Conservation (phyloP, 23 tunicate species). For the Styela clava region DNA sequence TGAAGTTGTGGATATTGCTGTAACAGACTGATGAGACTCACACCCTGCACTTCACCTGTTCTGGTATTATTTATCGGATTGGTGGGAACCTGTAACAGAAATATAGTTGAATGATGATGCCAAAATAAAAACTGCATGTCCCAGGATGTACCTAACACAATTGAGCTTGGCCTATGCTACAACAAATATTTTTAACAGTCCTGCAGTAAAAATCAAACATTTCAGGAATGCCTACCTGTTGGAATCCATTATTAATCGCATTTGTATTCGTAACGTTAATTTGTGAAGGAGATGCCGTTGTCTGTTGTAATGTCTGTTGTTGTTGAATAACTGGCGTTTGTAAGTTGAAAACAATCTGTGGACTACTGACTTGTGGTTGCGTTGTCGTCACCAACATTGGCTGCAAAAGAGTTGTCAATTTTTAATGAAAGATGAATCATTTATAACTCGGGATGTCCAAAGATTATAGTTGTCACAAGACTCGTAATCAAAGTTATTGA, state of each 20-base stretch:
- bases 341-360: neutral
- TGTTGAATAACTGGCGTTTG: neutral
- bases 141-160: no score
- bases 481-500: no score
- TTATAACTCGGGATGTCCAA: no score
- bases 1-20: neutral
- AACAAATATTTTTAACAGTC: no score
- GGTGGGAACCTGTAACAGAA: neutral
- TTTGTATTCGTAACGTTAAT: neutral
- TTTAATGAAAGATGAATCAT: no score
- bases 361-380: neutral
- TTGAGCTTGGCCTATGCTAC: no score
- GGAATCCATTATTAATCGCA: neutral
- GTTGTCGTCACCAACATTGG: neutral
- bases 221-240: neutral
- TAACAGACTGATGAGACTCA: neutral
- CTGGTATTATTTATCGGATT: neutral
- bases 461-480: no score
- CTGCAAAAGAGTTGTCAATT: no score
- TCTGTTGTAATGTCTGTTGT: neutral
- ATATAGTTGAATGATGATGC: no score
- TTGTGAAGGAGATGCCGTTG: neutral
- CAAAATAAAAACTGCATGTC: no score
- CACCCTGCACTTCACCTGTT: neutral
- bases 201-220: no score